Percentiles rank a stretch among this genome's conserved stretches.
Conservation (phyloP, 35 echinoderm and acorn worm genomes). For the Strongylocentrotus purpuratus region DNA sequence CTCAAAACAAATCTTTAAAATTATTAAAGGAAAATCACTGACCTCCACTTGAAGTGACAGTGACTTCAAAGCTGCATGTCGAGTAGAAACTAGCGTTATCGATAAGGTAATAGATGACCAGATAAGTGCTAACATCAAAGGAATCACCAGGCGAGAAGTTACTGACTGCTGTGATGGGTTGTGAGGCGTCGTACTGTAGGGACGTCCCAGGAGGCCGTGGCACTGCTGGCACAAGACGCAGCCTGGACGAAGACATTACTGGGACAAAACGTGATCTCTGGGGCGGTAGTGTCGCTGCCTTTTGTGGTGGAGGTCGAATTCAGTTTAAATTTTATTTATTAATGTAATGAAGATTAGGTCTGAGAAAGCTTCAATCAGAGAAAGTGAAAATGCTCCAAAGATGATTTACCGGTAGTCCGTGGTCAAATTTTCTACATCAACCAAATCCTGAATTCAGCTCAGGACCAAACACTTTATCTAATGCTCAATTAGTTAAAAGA, state of each 20-base stretch:
- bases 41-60: background rate
- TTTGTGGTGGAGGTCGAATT: background rate
- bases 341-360: no score
- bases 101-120: no score
- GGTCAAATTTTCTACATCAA: no score
- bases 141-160: slow-evolving; percentile 19
- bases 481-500: no score
- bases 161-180: background rate
- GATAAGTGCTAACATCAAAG: background rate
- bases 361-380: no score
- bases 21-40: background rate
- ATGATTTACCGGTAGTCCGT: no score
- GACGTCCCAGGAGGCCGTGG: background rate
- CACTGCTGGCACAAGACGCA: background rate
- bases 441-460: no score
- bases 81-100: background rate
- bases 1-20: background rate
- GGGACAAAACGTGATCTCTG: background rate
- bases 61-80: slow-evolving; percentile 40
- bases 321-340: background rate
- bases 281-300: background rate
- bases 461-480: no score
- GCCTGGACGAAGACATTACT: background rate
- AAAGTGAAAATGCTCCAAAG: no score
- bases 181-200: slow-evolving; percentile 24